Percentiles rank a stretch among this genome's conserved stretches.
These are phyloP conservation scores for Indri indri DNA, from an alignment of 2,113 vertebrate genomes.

Conservation along the genomic window DNA sequence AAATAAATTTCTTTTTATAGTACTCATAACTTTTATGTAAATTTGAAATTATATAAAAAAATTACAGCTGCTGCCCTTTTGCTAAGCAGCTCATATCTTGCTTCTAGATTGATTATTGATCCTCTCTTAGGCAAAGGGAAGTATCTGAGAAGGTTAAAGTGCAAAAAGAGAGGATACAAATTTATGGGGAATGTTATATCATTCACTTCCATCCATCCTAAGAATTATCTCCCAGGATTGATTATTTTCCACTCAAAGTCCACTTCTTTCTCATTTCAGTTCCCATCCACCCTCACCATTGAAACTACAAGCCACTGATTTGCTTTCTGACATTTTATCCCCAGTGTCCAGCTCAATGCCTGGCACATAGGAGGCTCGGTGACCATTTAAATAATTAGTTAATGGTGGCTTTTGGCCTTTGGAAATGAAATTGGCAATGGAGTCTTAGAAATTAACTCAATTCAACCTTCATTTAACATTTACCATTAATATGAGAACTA, in stretches of 20 bases:
- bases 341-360: not conserved
- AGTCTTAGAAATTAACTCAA: not conserved
- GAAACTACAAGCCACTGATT: not conserved
- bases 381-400: not conserved
- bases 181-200: not conserved
- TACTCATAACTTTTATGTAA: not conserved
- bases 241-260: not conserved
- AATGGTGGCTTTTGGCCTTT: not conserved
- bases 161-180: not conserved
- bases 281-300: not conserved
- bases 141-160: not conserved
- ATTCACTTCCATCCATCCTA: not conserved
- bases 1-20: not conserved
- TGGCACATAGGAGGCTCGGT: not conserved
- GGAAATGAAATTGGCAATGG: not conserved
- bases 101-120: not conserved
- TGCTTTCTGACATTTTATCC: not conserved
- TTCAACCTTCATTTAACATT: not conserved
- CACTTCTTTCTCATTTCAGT: not conserved
- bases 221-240: not conserved
- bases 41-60: not conserved
- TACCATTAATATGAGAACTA: not conserved
- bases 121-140: not conserved
- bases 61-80: not conserved
- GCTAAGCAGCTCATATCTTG: not conserved